A percentile compares a stretch with the other conserved stretches of the same genome.
Evolutionary conservation across 2,797 vertebrate genomes (phyloP).

Genomic region (Pipistrellus nathusii): DNA sequence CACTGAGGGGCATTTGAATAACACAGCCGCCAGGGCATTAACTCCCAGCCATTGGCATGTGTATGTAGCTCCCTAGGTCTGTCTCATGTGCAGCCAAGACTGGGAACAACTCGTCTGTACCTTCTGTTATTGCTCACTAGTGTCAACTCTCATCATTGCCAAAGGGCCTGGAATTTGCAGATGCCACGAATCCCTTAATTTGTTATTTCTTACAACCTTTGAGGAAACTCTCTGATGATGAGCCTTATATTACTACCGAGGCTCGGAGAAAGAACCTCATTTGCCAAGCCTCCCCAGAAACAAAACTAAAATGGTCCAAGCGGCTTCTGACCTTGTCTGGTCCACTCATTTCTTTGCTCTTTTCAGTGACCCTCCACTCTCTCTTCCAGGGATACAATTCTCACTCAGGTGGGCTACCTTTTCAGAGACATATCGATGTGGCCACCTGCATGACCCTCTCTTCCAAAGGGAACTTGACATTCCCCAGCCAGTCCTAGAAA

Average conservation of each 20-base stretch:
- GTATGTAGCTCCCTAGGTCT: not conserved
- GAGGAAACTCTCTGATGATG: not conserved
- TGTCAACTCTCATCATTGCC: not conserved
- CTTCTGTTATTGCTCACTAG: not conserved
- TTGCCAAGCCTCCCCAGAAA: not conserved
- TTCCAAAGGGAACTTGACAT: not conserved
- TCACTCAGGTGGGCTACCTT: fast-evolving
- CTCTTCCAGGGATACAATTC: not conserved
- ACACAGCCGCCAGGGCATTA: not conserved
- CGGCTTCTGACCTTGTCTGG: not conserved
- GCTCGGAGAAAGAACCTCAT: not conserved
- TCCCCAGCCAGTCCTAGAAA: not conserved
- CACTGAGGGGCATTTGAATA: not conserved
- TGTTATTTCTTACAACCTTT: not conserved
- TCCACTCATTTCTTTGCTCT: not conserved
- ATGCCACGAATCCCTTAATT: not conserved
- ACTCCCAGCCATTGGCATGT: not conserved
- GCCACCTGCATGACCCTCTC: not conserved
- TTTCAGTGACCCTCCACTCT: not conserved
- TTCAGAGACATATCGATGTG: not conserved
- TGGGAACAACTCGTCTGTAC: not conserved
- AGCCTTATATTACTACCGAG: not conserved
- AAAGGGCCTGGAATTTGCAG: not conserved
- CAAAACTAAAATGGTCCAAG: not conserved
- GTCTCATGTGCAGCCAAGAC: not conserved